Percentiles rank a stretch among this genome's conserved stretches.
phyloP scores from a whole-genome alignment of 2,888 invertebrate genomes.

The Amaurobius ferox region DNA sequence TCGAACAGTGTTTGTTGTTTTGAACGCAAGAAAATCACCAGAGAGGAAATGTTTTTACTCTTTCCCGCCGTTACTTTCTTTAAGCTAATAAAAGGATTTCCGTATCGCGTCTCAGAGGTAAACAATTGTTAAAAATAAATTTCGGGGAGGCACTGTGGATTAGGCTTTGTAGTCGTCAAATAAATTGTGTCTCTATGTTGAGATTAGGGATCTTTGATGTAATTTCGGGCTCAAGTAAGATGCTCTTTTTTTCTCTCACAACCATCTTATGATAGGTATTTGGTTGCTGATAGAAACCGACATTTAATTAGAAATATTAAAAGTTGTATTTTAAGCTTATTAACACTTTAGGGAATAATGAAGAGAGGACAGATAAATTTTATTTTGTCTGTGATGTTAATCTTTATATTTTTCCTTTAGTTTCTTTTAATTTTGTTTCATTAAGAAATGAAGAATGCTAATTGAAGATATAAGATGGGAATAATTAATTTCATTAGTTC shows the following conservation, averaged over 20 bases:
- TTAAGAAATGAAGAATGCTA: too few species aligned
- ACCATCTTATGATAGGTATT: too few species aligned
- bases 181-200: background rate
- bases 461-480: too few species aligned
- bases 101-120: background rate
- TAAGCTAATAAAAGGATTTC: constrained; percentile 11
- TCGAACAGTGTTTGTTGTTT: constrained; percentile 12
- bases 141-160: background rate
- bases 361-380: too few species aligned
- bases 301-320: too few species aligned
- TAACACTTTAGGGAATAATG: too few species aligned
- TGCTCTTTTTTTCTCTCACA: background rate
- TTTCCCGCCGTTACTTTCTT: background rate
- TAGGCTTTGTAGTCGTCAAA: background rate
- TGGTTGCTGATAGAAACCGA: too few species aligned
- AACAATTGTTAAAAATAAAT: background rate
- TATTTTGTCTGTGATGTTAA: too few species aligned
- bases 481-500: too few species aligned
- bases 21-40: constrained; percentile 1
- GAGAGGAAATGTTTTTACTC: background rate
- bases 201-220: background rate
- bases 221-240: background rate
- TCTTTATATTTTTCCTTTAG: too few species aligned
- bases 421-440: too few species aligned
- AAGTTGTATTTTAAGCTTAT: too few species aligned